phyloP scores from a whole-genome alignment of 2,113 vertebrate genomes.

The Colinus virginianus region DNA sequence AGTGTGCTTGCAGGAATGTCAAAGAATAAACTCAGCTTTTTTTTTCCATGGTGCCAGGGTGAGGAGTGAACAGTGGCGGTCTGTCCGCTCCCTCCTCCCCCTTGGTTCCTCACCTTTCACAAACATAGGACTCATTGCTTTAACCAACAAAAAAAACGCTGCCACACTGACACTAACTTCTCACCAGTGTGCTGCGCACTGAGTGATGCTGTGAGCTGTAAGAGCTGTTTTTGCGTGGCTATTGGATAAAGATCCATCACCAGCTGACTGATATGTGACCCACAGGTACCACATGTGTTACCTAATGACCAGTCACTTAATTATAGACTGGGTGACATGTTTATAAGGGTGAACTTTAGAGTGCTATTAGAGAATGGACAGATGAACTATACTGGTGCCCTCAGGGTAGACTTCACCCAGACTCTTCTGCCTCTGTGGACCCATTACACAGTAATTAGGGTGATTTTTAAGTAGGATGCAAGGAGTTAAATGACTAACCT shows the following conservation, averaged over 20 bases:
- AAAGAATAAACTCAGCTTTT: neutral
- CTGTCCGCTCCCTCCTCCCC: neutral
- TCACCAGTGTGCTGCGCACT: neutral
- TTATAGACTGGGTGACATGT: constrained; percentile 93
- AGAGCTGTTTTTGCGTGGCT: constrained; percentile 76
- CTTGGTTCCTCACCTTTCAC: neutral
- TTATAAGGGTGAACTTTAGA: constrained; percentile 99
- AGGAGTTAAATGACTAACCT: constrained; percentile 97
- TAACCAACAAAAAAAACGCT: neutral
- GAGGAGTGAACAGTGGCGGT: neutral
- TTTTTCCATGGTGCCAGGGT: neutral
- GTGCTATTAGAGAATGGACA: constrained; percentile 87
- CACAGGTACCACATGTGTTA: constrained; percentile 87
- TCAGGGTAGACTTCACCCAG: constrained; percentile 88
- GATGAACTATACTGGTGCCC: constrained; percentile 85
- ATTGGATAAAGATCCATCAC: constrained; percentile 94
- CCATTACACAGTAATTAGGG: constrained; percentile 97
- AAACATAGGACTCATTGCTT: neutral
- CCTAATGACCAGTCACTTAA: constrained; percentile 93
- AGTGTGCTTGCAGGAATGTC: neutral
- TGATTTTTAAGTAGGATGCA: constrained; percentile 91
- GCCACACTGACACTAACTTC: neutral
- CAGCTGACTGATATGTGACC: constrained; percentile 89
- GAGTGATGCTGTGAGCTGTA: constrained; percentile 46
- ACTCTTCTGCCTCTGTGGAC: constrained; percentile 81